phyloP scores from a whole-genome alignment of 2,113 vertebrate species.

The Laticauda laticaudata region DNA sequence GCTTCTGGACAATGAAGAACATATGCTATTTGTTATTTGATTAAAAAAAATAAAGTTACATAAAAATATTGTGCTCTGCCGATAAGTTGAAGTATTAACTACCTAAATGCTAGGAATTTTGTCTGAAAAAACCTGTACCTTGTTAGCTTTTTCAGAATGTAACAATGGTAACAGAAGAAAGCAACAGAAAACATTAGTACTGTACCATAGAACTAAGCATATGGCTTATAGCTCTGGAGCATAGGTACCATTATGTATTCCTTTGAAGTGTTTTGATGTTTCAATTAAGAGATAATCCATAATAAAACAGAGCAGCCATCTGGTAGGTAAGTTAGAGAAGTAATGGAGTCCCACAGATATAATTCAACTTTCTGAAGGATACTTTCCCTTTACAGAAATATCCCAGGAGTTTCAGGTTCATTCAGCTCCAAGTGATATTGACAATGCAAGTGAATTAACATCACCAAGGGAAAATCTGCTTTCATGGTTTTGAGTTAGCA shows the following conservation, averaged over 20 bases:
- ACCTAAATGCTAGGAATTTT: neutral
- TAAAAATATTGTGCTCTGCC: neutral
- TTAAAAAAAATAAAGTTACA: neutral
- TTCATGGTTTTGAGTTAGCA: conserved; percentile 8
- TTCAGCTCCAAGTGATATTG: conserved; percentile 7
- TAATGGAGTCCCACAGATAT: conserved; percentile 20
- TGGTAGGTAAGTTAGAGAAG: neutral
- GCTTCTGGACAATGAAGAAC: neutral
- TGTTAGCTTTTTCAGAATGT: neutral
- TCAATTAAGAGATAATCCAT: conserved; percentile 23
- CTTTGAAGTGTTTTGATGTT: conserved; percentile 10
- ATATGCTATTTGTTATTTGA: neutral
- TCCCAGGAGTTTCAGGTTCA: conserved; percentile 11
- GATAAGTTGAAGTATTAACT: neutral
- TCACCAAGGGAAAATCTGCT: conserved; percentile 1
- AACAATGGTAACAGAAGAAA: neutral
- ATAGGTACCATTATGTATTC: neutral
- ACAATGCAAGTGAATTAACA: neutral
- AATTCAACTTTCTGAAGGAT: conserved; percentile 21
- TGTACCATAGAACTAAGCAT: neutral
- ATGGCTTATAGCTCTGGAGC: neutral
- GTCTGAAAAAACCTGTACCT: neutral
- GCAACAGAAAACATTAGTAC: neutral
- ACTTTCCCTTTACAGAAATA: conserved; percentile 17
- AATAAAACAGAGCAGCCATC: conserved; percentile 20